Evolutionary conservation across 2,113 vertebrate genomes (phyloP).

Genomic region (Elanus axillaris): DNA sequence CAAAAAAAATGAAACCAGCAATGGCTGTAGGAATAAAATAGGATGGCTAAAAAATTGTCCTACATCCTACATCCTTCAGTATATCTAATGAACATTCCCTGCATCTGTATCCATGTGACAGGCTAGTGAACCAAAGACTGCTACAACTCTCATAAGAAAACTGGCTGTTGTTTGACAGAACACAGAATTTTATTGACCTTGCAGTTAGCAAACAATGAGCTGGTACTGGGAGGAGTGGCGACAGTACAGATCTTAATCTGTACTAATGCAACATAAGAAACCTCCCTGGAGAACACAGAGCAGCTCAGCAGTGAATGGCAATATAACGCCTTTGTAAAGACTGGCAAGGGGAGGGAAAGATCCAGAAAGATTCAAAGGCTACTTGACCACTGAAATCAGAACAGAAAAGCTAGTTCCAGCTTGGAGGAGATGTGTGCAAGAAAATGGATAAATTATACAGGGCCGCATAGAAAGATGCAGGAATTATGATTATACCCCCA

Average conservation of each 20-base stretch:
- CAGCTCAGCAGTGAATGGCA: background rate
- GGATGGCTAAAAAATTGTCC: background rate
- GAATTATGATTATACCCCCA: background rate
- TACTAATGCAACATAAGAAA: background rate
- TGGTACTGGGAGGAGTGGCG: background rate
- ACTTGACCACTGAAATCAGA: background rate
- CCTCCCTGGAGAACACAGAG: background rate
- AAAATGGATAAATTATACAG: background rate
- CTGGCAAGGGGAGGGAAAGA: background rate
- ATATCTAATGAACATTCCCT: background rate
- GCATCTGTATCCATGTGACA: background rate
- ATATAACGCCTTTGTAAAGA: background rate
- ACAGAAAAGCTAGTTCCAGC: background rate
- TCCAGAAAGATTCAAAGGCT: background rate
- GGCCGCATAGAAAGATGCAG: background rate
- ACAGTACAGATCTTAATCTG: background rate
- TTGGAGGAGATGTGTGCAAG: background rate
- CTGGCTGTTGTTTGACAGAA: background rate
- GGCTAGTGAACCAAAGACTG: background rate
- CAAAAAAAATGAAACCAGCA: background rate
- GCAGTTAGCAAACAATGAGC: background rate
- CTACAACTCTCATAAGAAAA: background rate
- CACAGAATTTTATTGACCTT: background rate
- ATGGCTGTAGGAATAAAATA: background rate
- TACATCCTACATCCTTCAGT: background rate